Base-by-base conservation (phyloP, 2,113 vertebrate species). In the Prolemur simus region DNA sequence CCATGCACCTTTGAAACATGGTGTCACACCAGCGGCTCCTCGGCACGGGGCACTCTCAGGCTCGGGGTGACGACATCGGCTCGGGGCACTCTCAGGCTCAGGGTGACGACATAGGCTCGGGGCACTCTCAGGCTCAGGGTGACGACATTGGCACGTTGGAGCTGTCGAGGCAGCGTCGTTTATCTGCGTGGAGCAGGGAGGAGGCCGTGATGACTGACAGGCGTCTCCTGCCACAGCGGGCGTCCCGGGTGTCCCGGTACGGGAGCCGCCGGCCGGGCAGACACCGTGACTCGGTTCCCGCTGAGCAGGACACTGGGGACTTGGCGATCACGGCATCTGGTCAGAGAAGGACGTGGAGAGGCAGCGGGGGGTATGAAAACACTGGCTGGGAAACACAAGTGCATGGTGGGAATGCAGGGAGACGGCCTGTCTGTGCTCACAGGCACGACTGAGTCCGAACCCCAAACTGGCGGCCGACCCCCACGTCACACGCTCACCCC, bases 131-230 rank as follows among this genome's bases (percentile, higher is more conserved):
- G 42, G 6, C 8, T 58, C 42, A 2, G 17, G 5, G 42, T 42
- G 42, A 42, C 42, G 42, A 42, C 42, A 42, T 42, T 6, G 42
- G 42, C 42, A 42, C 42, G 42, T 42, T 42, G 42, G 42, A 93
- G 87, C 95, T 95, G 93, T 69, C 96, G 91, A 58, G 20, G 47
- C 5, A 54, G 9, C 52, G 95, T 27, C 77, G 27, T 96, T 47
- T 0, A 49, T 6, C 76, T 76, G 54, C 0, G 13, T 58, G 92
- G 49, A 14, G 83, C 76, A 87, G 60, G 92, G 60, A 94, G 69
- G 89, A 54, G 77, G 64, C 94, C n/a, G 42, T 6, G 90, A 89
- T 42, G 86, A 93, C 54, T 69, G 68, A 34, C 32, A 4, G 58
- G 81, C n/a, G 29, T 88, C 94, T 71, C 14, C 42, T 20, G 8